Percentiles rank a stretch among this genome's conserved stretches.
Conservation (phyloP, 92 coral and sea anemone genomes). For the Palythoa caribaeorum region DNA sequence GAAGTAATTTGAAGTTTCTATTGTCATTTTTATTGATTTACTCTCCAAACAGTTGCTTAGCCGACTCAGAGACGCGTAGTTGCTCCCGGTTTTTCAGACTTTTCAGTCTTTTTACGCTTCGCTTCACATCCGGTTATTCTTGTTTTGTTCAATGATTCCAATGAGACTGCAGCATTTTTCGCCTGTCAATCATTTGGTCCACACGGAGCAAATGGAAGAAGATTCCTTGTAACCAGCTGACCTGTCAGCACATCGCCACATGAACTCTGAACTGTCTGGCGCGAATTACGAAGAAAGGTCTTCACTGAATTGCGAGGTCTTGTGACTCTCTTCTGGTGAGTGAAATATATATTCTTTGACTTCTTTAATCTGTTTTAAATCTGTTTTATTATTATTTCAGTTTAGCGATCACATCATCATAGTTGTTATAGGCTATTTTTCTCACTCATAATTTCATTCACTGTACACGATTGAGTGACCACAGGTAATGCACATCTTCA, state of each 20-base stretch:
- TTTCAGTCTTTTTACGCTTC: slow-evolving; percentile 5
- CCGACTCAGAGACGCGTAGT: slow-evolving; percentile 13
- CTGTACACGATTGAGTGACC: not conserved
- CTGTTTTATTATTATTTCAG: not conserved
- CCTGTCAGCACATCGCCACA: slow-evolving; percentile 19
- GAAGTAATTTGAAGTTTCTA: not conserved
- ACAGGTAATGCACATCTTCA: not conserved
- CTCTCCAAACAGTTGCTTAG: slow-evolving; percentile 23
- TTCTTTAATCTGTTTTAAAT: not conserved
- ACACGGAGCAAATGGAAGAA: slow-evolving; percentile 17
- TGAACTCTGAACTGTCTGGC: slow-evolving; percentile 19
- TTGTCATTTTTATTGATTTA: slow-evolving; percentile 1
- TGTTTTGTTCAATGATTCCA: slow-evolving; percentile 5
- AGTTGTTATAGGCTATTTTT: not conserved
- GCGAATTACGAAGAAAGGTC: slow-evolving; percentile 12
- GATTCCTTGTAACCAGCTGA: slow-evolving; percentile 14
- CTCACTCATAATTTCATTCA: not conserved
- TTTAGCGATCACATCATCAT: not conserved
- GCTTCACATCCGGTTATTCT: slow-evolving; percentile 17
- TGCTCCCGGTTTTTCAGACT: slow-evolving; percentile 24
- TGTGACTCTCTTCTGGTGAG: not conserved
- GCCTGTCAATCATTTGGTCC: slow-evolving; percentile 32
- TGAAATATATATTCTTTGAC: not conserved
- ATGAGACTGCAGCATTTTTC: slow-evolving; percentile 26
- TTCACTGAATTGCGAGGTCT: slow-evolving; percentile 13